phyloP scores from a whole-genome alignment of 2,888 invertebrate species.

The Neuroscelio doddi region DNA sequence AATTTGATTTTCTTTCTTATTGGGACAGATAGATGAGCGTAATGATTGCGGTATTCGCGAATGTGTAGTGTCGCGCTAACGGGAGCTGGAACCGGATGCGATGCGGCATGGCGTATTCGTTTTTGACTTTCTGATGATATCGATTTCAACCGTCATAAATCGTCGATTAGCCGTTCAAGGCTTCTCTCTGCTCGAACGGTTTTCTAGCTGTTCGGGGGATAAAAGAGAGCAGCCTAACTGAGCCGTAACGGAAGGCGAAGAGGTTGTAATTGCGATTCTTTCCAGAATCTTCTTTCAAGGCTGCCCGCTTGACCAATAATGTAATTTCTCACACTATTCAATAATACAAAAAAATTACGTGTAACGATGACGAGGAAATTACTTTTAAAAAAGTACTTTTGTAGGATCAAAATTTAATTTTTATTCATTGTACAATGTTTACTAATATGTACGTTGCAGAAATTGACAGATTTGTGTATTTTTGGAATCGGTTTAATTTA shows the following conservation, averaged over 20 bases:
- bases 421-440: too few relatives aligned
- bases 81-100: neutral
- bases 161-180: slow-evolving; percentile 31
- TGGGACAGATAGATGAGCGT: too few relatives aligned
- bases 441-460: too few relatives aligned
- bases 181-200: slow-evolving; percentile 26
- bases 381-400: too few relatives aligned
- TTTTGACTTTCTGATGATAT: slow-evolving; percentile 21
- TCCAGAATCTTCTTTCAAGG: slow-evolving; percentile 37
- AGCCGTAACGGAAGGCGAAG: slow-evolving; percentile 28
- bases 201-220: slow-evolving; percentile 25
- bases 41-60: too few relatives aligned
- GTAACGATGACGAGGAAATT: slow-evolving; percentile 17
- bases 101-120: neutral
- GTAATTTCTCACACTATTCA: slow-evolving; percentile 29
- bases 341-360: slow-evolving; percentile 16
- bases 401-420: too few relatives aligned
- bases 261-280: slow-evolving; percentile 36
- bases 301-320: slow-evolving; percentile 16
- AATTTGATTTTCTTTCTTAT: neutral
- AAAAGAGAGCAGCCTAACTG: slow-evolving; percentile 23
- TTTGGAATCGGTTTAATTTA: too few relatives aligned
- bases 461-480: too few relatives aligned
- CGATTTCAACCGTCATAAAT: slow-evolving; percentile 41
- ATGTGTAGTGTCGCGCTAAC: neutral